A percentile compares a stretch with the other conserved stretches of the same genome.
Conservation (phyloP, 2,888 invertebrate species). For the Sclerodermus sp. region DNA sequence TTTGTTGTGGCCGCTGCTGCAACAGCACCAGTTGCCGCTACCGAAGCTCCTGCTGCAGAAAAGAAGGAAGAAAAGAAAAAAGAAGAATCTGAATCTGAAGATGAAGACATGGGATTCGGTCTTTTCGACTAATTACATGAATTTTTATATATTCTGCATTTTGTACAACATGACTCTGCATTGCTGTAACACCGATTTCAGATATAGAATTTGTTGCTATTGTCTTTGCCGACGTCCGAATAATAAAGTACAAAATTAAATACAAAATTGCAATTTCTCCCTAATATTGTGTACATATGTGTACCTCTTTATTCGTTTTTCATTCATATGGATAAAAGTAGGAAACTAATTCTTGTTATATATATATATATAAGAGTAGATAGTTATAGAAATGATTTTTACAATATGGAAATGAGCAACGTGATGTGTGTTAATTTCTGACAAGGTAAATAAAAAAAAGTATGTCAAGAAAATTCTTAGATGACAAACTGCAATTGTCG, state of each 20-base stretch:
- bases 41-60: constrained; percentile 67
- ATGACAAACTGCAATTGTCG: too few species aligned
- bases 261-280: neutral
- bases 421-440: too few species aligned
- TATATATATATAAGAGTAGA: too few species aligned
- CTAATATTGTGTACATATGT: too few species aligned
- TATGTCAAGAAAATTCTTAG: too few species aligned
- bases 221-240: neutral
- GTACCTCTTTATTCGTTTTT: too few species aligned
- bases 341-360: too few species aligned
- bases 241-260: neutral
- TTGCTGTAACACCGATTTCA: neutral
- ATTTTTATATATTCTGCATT: neutral
- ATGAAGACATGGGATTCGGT: constrained; percentile 98
- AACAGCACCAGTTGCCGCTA: constrained; percentile 65
- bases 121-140: constrained; percentile 72
- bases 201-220: neutral
- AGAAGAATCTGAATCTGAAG: constrained; percentile 78
- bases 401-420: too few species aligned
- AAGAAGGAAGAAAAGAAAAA: constrained; percentile 73
- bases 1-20: constrained; percentile 73
- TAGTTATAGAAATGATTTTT: too few species aligned
- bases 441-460: too few species aligned
- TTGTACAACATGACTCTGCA: too few species aligned
- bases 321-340: too few species aligned